Conservation (phyloP, 2,113 vertebrate species). For the Zootoca vivipara region DNA sequence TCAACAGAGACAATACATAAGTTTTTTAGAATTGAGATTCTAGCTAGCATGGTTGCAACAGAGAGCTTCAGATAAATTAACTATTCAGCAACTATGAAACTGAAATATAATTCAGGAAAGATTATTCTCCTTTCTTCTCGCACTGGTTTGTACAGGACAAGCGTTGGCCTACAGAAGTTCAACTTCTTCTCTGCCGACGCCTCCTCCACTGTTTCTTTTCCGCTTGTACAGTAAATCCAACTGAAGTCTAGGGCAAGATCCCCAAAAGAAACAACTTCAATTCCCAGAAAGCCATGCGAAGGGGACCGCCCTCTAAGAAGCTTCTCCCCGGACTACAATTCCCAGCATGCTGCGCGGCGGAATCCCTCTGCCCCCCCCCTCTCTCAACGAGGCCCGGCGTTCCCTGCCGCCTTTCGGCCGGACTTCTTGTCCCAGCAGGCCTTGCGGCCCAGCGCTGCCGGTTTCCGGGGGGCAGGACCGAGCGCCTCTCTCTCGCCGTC, state of each 20-base stretch:
- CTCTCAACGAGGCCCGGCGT: slow-evolving; percentile 15
- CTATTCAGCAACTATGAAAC: neutral
- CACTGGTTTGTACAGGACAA: neutral
- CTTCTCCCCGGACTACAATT: slow-evolving; percentile 40
- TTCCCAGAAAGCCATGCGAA: neutral
- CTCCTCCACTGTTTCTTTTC: neutral
- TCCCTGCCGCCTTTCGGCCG: neutral
- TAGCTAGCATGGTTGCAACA: neutral
- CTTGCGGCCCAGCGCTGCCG: neutral
- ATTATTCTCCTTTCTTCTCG: neutral
- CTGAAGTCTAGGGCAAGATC: rapidly evolving
- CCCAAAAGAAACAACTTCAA: neutral
- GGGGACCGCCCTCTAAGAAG: neutral
- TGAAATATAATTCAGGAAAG: neutral
- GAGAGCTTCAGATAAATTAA: neutral
- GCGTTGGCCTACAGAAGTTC: neutral
- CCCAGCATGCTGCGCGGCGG: slow-evolving; percentile 53
- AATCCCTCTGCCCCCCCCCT: neutral
- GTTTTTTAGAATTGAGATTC: neutral
- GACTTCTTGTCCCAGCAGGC: slow-evolving; percentile 16
- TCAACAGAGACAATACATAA: neutral
- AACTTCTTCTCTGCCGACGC: neutral
- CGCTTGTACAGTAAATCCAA: neutral
- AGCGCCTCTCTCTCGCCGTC: slow-evolving; percentile 13
- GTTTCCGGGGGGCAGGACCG: slow-evolving; percentile 57